These are phyloP conservation scores for Drosophila sordidula DNA, from an alignment of 2,888 invertebrate genomes.

Conservation along the genomic window DNA sequence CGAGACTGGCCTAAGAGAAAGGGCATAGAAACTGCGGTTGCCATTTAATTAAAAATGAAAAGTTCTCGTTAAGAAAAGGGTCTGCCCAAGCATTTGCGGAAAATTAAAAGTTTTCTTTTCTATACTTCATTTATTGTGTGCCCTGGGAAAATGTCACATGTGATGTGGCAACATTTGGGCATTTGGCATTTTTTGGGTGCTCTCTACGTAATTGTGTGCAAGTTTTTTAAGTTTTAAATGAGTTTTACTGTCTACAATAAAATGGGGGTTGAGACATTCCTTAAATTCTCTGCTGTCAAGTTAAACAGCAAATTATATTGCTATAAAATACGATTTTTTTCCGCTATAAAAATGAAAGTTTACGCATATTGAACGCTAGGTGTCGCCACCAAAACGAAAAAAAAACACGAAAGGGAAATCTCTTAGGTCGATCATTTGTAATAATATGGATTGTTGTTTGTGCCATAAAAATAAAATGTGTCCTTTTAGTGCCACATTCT, in stretches of 20 bases:
- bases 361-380: not conserved
- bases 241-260: slow-evolving; percentile 30
- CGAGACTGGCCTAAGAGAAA: not conserved
- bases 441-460: slow-evolving; percentile 17
- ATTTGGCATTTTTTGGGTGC: slow-evolving; percentile 23
- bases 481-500: slow-evolving; percentile 28
- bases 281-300: slow-evolving; percentile 17
- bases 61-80: slow-evolving; percentile 73
- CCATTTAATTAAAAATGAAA: slow-evolving; percentile 78
- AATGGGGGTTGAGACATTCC: slow-evolving; percentile 5
- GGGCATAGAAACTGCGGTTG: slow-evolving; percentile 46
- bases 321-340: not conserved
- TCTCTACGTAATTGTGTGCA: slow-evolving; percentile 45
- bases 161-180: slow-evolving; percentile 44
- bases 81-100: slow-evolving; percentile 65
- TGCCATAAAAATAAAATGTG: slow-evolving; percentile 15
- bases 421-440: slow-evolving; percentile 27
- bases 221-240: slow-evolving; percentile 55
- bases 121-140: slow-evolving; percentile 20
- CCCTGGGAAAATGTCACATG: slow-evolving; percentile 58
- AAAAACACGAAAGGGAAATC: not conserved
- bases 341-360: too few species aligned
- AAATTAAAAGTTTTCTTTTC: slow-evolving; percentile 74
- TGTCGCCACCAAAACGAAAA: not conserved
- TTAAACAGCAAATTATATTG: not conserved